These are phyloP conservation scores for Xanthorhoe designata DNA, from an alignment of 2,888 invertebrate species.

Conservation along the genomic window DNA sequence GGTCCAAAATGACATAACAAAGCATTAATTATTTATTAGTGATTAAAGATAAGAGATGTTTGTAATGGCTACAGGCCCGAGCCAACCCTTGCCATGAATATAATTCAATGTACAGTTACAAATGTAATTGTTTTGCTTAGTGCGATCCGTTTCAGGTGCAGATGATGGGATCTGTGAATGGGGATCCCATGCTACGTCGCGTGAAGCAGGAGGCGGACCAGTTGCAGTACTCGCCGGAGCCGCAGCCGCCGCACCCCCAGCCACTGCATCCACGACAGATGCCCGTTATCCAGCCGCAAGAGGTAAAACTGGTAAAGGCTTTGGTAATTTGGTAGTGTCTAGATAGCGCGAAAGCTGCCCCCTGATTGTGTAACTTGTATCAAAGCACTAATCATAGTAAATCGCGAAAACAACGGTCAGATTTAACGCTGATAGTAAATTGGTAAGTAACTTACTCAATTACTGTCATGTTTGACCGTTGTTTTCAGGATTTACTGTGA, in stretches of 20 bases:
- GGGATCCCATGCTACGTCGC: slow-evolving; percentile 72
- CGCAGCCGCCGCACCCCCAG: slow-evolving; percentile 79
- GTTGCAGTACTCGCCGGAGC: slow-evolving; percentile 85
- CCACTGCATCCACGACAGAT: slow-evolving; percentile 80
- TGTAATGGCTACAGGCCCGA: too few species aligned
- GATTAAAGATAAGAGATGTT: too few species aligned
- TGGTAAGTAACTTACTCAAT: too few species aligned
- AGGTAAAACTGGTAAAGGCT: slow-evolving; percentile 54
- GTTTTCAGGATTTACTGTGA: too few species aligned
- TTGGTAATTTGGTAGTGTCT: slow-evolving; percentile 14
- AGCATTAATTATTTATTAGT: too few species aligned
- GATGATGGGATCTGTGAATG: slow-evolving; percentile 88
- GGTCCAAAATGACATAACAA: too few species aligned
- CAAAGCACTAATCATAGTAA: too few species aligned
- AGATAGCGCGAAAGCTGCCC: background rate
- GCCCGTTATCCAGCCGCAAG: slow-evolving; percentile 71
- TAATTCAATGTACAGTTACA: slow-evolving; percentile 20
- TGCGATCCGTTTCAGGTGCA: slow-evolving; percentile 82
- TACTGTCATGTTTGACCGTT: too few species aligned
- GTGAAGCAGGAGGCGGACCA: slow-evolving; percentile 80
- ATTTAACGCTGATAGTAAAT: too few species aligned
- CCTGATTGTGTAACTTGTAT: too few species aligned
- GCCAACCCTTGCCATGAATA: background rate
- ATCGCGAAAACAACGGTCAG: too few species aligned
- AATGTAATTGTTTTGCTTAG: slow-evolving; percentile 36